Evolutionary conservation across 2,113 vertebrate genomes (phyloP).

Genomic region (Syngnathus scovelli): DNA sequence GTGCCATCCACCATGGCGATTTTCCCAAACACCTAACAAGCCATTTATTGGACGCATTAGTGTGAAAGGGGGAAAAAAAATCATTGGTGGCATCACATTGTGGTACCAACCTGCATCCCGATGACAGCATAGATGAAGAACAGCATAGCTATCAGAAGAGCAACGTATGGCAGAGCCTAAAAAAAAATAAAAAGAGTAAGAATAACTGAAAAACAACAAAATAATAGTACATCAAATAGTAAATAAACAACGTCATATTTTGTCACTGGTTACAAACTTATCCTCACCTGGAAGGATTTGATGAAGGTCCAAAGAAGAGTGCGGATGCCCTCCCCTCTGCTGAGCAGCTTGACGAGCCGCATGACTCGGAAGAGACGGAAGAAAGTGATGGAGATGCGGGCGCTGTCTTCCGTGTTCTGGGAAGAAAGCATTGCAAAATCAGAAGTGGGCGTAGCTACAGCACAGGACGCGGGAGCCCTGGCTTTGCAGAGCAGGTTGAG

Average conservation of each 20-base stretch:
- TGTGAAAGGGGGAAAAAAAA: not conserved
- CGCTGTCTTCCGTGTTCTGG: constrained; percentile 96
- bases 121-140: constrained; percentile 99
- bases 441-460: constrained; percentile 41
- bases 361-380: constrained; percentile 98
- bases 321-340: constrained; percentile 96
- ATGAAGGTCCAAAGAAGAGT: constrained; percentile 98
- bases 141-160: constrained; percentile 96
- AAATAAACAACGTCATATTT: not conserved
- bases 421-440: constrained; percentile 61
- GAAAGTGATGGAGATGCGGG: constrained; percentile 98
- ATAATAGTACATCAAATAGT: not conserved
- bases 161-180: constrained; percentile 93
- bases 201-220: not conserved
- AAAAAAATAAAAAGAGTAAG: not conserved
- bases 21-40: constrained; percentile 90
- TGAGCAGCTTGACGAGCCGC: constrained; percentile 96
- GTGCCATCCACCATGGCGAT: constrained; percentile 93
- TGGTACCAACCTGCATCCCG: constrained; percentile 88
- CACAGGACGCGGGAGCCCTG: constrained; percentile 43
- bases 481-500: constrained; percentile 56
- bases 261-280: not conserved
- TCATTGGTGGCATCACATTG: not conserved
- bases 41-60: constrained; percentile 5
- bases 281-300: constrained; percentile 94